A percentile compares a stretch with the other conserved stretches of the same genome.
Conservation (phyloP, 53 echinoderm and acorn worm genomes). For the Holothuria leucospilota region DNA sequence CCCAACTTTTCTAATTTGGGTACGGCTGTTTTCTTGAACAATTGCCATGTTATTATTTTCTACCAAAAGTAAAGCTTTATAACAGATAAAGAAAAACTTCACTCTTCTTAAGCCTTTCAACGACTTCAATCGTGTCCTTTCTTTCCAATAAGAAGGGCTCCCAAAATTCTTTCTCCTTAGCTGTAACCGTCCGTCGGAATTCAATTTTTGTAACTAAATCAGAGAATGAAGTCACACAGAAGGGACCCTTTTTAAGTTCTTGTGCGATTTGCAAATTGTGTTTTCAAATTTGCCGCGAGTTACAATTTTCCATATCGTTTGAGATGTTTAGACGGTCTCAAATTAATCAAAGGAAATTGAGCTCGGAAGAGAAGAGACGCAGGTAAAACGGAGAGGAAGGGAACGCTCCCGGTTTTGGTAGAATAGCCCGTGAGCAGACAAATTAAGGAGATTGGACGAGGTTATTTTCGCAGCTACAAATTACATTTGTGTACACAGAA, state of each 20-base stretch:
- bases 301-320: constrained; percentile 62
- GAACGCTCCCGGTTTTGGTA: constrained; percentile 21
- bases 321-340: constrained; percentile 52
- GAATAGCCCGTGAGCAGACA: constrained; percentile 30
- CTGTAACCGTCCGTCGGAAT: constrained; percentile 29
- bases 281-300: constrained; percentile 58
- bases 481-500: constrained; percentile 53
- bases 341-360: constrained; percentile 54
- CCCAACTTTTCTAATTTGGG: too few relatives aligned
- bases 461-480: constrained; percentile 56
- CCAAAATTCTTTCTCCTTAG: too few relatives aligned
- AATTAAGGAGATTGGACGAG: constrained; percentile 55
- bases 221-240: constrained; percentile 47
- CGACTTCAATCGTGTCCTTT: too few relatives aligned
- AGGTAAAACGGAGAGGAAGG: constrained; percentile 20
- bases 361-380: constrained; percentile 15
- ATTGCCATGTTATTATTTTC: too few relatives aligned
- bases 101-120: too few relatives aligned
- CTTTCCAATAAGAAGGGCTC: too few relatives aligned
- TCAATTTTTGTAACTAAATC: constrained; percentile 55
- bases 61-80: too few relatives aligned
- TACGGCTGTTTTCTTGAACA: too few relatives aligned
- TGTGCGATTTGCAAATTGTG: constrained; percentile 51
- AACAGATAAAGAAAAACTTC: too few relatives aligned
- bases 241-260: constrained; percentile 40